These are phyloP conservation scores for Meiosimyza platycephala DNA, from an alignment of 2,888 invertebrate genomes.

Conservation along the genomic window DNA sequence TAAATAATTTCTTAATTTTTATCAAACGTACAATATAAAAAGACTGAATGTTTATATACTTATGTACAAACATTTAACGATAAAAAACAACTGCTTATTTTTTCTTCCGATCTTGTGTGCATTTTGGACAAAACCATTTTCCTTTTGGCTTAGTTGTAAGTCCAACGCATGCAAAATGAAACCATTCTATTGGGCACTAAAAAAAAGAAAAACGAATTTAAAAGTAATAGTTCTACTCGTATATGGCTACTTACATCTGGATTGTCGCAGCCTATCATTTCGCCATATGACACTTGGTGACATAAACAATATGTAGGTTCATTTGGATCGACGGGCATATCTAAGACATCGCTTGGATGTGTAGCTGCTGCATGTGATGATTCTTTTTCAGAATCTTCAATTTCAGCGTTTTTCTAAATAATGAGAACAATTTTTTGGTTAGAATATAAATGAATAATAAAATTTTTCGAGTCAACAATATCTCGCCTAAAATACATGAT, in stretches of 20 bases:
- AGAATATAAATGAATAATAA: not conserved
- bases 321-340: conserved; percentile 96
- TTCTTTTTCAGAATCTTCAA: conserved; percentile 71
- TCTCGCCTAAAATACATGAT: too few species aligned
- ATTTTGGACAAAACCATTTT: conserved; percentile 95
- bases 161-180: conserved; percentile 91
- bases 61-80: too few species aligned
- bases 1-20: not conserved
- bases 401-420: conserved; percentile 61
- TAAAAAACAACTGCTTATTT: conserved; percentile 70
- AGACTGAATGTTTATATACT: not conserved
- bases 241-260: conserved; percentile 69
- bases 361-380: conserved; percentile 69
- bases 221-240: not conserved
- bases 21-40: not conserved
- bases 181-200: conserved; percentile 89
- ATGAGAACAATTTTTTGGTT: conserved; percentile 16
- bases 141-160: conserved; percentile 90
- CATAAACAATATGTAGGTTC: conserved; percentile 99
- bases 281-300: conserved; percentile 94
- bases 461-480: not conserved
- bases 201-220: conserved; percentile 37
- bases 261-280: conserved; percentile 97
- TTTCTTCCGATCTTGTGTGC: conserved; percentile 83
- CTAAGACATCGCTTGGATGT: conserved; percentile 89